Conservation (phyloP, 2,888 invertebrate species). For the Mechanitis mazaeus region DNA sequence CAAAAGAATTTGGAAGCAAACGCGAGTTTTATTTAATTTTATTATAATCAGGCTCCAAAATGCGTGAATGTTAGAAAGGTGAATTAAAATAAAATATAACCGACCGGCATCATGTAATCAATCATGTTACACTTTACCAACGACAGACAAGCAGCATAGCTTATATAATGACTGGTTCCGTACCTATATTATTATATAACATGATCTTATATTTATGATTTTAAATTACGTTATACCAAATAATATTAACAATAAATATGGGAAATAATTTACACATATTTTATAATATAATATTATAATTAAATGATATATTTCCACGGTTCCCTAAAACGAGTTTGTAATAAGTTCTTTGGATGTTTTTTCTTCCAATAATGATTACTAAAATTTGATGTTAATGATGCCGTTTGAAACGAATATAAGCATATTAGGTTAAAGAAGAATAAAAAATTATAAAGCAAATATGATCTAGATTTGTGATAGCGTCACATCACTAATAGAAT, state of each 20-base stretch:
- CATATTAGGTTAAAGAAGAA: no score
- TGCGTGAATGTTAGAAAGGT: conserved; percentile 2
- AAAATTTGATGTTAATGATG: conserved; percentile 10
- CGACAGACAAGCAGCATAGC: conserved; percentile 1
- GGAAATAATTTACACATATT: no score
- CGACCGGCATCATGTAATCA: conserved; percentile 11
- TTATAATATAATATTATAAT: no score
- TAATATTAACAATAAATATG: no score
- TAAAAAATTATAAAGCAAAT: no score
- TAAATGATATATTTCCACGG: neutral
- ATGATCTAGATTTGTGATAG: no score
- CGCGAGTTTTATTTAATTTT: neutral
- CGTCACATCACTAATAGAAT: no score
- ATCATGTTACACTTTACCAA: conserved; percentile 12
- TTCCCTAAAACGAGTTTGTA: conserved; percentile 6
- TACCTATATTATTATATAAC: neutral
- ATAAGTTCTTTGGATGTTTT: conserved; percentile 10
- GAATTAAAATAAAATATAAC: conserved; percentile 8
- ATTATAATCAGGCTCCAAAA: conserved; percentile 1
- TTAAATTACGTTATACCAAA: no score
- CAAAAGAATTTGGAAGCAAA: neutral
- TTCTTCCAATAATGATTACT: conserved; percentile 6
- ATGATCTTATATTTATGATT: no score
- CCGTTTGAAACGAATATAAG: neutral
- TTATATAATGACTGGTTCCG: conserved; percentile 4